Percentiles rank a stretch among this genome's conserved stretches.
These are phyloP conservation scores for Raja brachyura DNA, from an alignment of 2,113 vertebrate species.

Conservation along the genomic window DNA sequence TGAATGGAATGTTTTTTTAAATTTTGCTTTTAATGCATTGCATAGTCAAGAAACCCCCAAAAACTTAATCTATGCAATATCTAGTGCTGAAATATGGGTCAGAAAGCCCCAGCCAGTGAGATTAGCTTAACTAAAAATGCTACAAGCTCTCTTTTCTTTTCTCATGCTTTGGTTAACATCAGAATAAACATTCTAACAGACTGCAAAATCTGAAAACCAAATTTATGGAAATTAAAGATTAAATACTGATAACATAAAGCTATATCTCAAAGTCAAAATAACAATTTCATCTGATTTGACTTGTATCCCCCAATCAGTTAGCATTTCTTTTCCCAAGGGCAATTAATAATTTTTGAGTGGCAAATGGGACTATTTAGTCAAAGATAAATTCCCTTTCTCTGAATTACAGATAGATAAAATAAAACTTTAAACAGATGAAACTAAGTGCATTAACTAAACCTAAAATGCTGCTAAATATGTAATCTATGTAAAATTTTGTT, in stretches of 20 bases:
- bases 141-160: neutral
- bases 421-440: neutral
- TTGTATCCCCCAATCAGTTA: neutral
- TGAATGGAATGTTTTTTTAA: too few relatives aligned
- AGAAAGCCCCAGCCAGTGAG: neutral
- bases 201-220: neutral
- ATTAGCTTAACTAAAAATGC: neutral
- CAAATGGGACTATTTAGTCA: neutral
- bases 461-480: neutral
- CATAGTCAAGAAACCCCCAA: neutral
- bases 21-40: neutral
- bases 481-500: neutral
- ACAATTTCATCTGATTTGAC: neutral
- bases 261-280: neutral
- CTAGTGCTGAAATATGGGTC: neutral
- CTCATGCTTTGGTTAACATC: neutral
- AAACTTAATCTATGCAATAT: too few relatives aligned
- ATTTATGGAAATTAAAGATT: constrained; percentile 13
- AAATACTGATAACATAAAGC: neutral
- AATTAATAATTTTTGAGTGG: neutral
- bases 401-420: neutral
- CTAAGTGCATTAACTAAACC: neutral
- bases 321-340: neutral
- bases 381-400: neutral
- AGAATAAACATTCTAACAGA: constrained; percentile 18